Base-by-base conservation (phyloP, 2,113 vertebrate species). In the Salvelinus sp. region DNA sequence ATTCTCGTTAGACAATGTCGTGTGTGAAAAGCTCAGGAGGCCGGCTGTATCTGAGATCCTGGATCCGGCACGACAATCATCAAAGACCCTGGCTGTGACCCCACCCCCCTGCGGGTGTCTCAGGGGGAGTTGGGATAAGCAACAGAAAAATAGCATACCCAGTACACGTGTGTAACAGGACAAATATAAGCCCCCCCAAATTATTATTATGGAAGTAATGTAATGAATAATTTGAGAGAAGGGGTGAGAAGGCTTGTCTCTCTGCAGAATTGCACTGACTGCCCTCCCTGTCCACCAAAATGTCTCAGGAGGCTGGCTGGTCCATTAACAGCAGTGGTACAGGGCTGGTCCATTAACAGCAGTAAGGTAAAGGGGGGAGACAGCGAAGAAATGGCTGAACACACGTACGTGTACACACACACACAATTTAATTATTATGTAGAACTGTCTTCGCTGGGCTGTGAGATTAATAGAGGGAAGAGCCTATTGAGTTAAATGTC, bases 371-470 rank as follows among this genome's bases (percentile, higher is more conserved):
- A 67, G 22, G 14, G 16, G 64, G 14, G 23, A 18, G 25, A 33
- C 6, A 65, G 12, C 23, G 28, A 18, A 67, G 13, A 67, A 28
- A 28, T 28, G 28, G 16, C 25, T 28, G 25, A n/a, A 27, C 23
- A 27, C 47, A 27, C 14, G 25, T 16, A 44, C 13, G 33, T 27
- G 27, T 22, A 58, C 25, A 27, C 27, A 28, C 23, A 76, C 62
- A 63, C 48, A 48, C 77, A 28, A 54, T 28, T 12, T 65, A 70
- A 67, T 69, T 73, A 72, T 72, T 82, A 85, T 79, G 65, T 77
- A 70, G 67, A 79, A 66, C 63, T 3, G 69, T 78, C 63, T 68
- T 63, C 33, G 72, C 14, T 69, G 58, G n/a, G 25, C 50, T 2
- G 22, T 25, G 28, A 25, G 27, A 73, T 65, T 69, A 28, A 73